Evolutionary conservation across 2,888 invertebrate genomes (phyloP), one percentile per base, ranked within the genome.

Genomic region (Silvanus unidentatus): DNA sequence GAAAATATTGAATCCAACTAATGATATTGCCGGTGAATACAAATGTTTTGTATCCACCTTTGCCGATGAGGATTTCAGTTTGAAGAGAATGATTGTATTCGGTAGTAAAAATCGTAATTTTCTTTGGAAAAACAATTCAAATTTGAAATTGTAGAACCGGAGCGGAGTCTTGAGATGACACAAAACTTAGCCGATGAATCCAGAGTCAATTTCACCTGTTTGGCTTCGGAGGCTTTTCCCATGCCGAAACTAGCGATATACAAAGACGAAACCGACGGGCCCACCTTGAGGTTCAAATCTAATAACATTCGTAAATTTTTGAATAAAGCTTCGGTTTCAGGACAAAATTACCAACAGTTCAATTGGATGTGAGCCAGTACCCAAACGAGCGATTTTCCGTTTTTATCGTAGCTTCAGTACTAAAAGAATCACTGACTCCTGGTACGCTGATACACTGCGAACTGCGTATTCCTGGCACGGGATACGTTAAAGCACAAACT

Each of bases 21-120:
- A 82, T 1, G 82, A 86, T 34, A 74, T 86, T 35, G 81, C 82
- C 1, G 87, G 87, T 1, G 81, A 82, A 59, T 86, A 87, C 63
- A 82, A 81, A 38, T 88, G 88, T 60, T 77, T 79, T 16, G 82
- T 87, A 2, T 82, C 84, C 11, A 80, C 85, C 0, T 80, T 82
- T 60, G 71, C 79, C 5, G 81, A 81, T 42, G 86, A 86, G 60
- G 83, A 82, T 60, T 79, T 79, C 58, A 75, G 73, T 58, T 77
- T 77, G 2, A 77, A 78, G 48, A 77, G 75, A 1, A 80, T 84
- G 81, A 78, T 80, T 42, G 79, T 84, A 53, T 84, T 80, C 63
- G 82, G 84, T 84, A 74, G 75, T 52, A 13, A 13, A 38, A 42
- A 22, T 14, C 12, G 16, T 16, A 35, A 11, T 35, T 11, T 12